Conservation (phyloP, 2,797 vertebrate genomes). For the Bovichtus diacanthus region DNA sequence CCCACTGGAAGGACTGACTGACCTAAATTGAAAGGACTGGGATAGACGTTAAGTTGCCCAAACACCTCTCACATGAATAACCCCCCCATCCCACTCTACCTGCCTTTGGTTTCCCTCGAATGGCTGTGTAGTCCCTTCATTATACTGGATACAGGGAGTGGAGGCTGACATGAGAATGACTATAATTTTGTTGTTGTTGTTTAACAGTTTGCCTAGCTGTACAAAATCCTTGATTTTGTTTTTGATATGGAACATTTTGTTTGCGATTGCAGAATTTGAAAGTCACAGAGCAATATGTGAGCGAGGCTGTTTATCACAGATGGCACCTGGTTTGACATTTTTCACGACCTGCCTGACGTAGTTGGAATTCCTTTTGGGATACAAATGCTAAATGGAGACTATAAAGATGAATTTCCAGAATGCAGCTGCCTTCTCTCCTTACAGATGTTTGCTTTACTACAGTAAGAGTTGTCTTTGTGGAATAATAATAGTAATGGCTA, state of each 20-base stretch:
- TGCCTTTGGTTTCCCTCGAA: conserved; percentile 54
- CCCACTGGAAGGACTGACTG: conserved; percentile 70
- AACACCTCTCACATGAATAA: conserved; percentile 38
- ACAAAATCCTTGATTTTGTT: conserved; percentile 53
- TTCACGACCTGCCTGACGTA: conserved; percentile 49
- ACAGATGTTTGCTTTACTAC: conserved; percentile 51
- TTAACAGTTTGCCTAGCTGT: conserved; percentile 66
- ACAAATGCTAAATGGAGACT: conserved; percentile 41
- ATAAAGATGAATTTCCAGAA: conserved; percentile 46
- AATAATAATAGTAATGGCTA: conserved; percentile 72
- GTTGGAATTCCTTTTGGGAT: conserved; percentile 47
- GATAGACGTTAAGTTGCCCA: conserved; percentile 70
- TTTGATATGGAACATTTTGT: conserved; percentile 63
- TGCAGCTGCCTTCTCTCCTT: conserved; percentile 60
- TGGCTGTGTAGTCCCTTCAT: conserved; percentile 43
- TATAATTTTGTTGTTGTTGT: conserved; percentile 54
- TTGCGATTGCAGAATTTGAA: conserved; percentile 66
- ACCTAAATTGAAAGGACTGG: conserved; percentile 70
- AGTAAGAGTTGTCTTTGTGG: conserved; percentile 60
- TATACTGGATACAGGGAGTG: conserved; percentile 43
- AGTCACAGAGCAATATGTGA: conserved; percentile 61
- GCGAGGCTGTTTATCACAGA: conserved; percentile 40
- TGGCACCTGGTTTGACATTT: conserved; percentile 52
- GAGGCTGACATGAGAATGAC: conserved; percentile 55
- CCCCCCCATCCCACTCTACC: conserved; percentile 29